Evolutionary conservation across 2,113 vertebrate genomes (phyloP).

Genomic region (Haplochromis burtoni): DNA sequence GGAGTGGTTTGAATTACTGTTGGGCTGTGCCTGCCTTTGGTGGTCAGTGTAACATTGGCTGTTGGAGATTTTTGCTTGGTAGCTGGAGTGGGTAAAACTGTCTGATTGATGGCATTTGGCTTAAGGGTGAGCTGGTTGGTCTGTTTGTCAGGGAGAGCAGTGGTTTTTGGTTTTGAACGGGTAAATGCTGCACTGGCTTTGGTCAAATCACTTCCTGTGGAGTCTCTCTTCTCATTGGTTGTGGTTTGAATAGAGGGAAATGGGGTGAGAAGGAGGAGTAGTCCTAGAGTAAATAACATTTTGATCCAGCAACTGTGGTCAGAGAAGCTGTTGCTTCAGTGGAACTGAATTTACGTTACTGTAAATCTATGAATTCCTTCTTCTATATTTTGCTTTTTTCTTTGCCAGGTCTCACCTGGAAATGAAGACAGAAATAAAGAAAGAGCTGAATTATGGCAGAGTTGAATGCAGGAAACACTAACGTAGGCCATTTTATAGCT

Average conservation of each 20-base stretch:
- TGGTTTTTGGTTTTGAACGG: conserved; percentile 57
- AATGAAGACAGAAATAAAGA: conserved; percentile 4
- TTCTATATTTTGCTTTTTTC: neutral
- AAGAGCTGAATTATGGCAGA: neutral
- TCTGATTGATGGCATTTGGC: conserved; percentile 44
- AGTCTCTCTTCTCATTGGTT: conserved; percentile 57
- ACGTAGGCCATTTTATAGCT: neutral
- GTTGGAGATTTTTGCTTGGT: conserved; percentile 13
- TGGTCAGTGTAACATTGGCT: neutral
- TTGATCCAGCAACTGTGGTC: conserved; percentile 28
- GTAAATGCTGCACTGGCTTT: conserved; percentile 41
- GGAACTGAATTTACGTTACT: conserved; percentile 1
- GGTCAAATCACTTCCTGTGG: conserved; percentile 34
- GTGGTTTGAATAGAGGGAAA: conserved; percentile 61
- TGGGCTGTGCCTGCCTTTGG: conserved; percentile 25
- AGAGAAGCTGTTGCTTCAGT: conserved; percentile 10
- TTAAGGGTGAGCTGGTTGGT: conserved; percentile 28
- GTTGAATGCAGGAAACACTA: neutral
- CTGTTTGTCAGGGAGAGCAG: conserved; percentile 33
- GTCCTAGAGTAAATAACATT: conserved; percentile 67
- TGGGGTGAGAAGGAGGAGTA: conserved; percentile 66
- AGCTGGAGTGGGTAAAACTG: conserved; percentile 10
- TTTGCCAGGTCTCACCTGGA: conserved; percentile 41
- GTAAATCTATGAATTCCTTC: conserved; percentile 18
- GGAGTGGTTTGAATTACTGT: conserved; percentile 29